Evolutionary conservation across 2,797 vertebrate genomes (phyloP), one percentile per base, ranked within the genome.

Genomic region (Natrix natrix): DNA sequence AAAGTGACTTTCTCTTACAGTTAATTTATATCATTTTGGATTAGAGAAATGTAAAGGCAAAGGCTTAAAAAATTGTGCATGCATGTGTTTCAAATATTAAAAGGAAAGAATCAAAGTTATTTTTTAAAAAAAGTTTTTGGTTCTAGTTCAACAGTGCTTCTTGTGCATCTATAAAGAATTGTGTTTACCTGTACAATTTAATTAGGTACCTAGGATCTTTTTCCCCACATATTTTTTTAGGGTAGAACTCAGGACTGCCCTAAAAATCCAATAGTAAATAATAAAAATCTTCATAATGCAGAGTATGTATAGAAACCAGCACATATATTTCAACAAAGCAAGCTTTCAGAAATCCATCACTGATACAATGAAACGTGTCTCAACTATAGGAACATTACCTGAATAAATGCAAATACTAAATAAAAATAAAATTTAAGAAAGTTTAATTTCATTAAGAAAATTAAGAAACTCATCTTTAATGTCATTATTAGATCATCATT

Each of bases 271-370:
- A 8, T 48, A 59, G 61, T 37, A 37, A 37, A 37, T 37, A 37
- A 37, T 37, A 37, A 37, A 37, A 37, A 37, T 37, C 90, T 28
- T 89, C 3, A 4, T 32, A 56, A 94, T 22, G 6, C 10, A 55
- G 61, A 90, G 7, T 48, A 48, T 92, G 61, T 92, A 94, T 86
- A 92, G 37, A 95, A 54, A 88, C 26, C 66, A 90, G 90, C 87
- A 93, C 43, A 91, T 87, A 52, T 5, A 11, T 57, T 54, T 88
- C 90, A 66, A 92, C 6, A 52, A 52, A 90, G 17, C 66, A 92
- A 66, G 20, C 12, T 66, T 90, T 90, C 43, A 86, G 8, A 89
- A 63, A 28, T 66, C 24, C 54, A 63, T 32, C 87, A 91, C 13
- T 37, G 10, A 93, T 60, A 57, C 55, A 88, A 55, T 56, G 17